phyloP scores from a whole-genome alignment of 1,140 invertebrate species.

The Drosophila tropicalis region DNA sequence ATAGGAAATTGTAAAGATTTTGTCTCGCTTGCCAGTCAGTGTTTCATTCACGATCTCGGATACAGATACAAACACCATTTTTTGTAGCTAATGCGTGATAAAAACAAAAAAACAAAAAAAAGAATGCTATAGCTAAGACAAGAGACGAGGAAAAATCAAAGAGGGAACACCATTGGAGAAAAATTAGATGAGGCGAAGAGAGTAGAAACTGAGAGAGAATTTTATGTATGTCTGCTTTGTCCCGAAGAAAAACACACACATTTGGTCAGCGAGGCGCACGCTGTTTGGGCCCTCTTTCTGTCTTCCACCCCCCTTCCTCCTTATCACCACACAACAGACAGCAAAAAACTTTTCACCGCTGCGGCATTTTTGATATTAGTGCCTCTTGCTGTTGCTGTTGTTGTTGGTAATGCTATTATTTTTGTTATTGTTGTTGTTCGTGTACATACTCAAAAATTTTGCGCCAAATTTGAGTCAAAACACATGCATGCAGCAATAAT shows the following conservation, averaged over 20 bases:
- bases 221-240: not conserved
- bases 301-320: not conserved
- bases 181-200: not conserved
- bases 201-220: not conserved
- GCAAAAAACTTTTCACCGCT: not conserved
- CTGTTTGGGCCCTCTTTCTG: not conserved
- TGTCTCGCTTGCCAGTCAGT: not conserved
- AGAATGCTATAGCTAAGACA: not conserved
- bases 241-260: not conserved
- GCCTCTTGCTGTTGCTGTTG: not conserved
- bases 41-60: not conserved
- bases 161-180: not conserved
- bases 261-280: slow-evolving; percentile 1
- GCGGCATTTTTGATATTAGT: not conserved
- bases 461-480: slow-evolving; percentile 5
- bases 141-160: not conserved
- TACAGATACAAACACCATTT: not conserved
- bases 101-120: not conserved
- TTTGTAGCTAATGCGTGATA: not conserved
- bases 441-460: not conserved
- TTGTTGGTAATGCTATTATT: not conserved
- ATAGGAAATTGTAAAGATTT: not conserved
- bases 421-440: not conserved
- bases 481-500: slow-evolving; percentile 1
- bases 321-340: not conserved